A percentile compares a stretch with the other conserved stretches of the same genome.
Conservation (phyloP, 2,888 invertebrate genomes). For the Syritta pipiens region DNA sequence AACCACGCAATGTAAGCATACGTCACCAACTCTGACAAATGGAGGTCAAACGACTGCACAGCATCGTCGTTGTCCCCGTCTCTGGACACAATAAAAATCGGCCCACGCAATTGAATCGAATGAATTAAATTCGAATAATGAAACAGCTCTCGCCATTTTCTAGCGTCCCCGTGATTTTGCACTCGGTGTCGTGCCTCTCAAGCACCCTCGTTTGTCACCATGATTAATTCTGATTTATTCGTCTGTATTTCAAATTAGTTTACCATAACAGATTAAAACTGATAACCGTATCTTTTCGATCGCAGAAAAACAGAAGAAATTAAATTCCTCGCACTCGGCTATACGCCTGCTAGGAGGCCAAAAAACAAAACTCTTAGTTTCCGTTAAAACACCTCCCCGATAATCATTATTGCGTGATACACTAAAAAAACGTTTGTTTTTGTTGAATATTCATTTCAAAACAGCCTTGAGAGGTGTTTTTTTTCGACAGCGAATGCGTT, state of each 20-base stretch:
- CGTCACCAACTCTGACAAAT: not conserved
- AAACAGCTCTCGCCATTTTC: not conserved
- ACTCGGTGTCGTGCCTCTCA: not conserved
- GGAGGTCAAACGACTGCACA: constrained; percentile 2
- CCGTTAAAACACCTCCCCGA: not conserved
- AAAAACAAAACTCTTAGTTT: not conserved
- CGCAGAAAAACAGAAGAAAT: not conserved
- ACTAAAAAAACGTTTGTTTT: not conserved
- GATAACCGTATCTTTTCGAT: constrained; percentile 27
- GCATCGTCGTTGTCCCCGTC: too few species aligned
- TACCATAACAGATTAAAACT: not conserved
- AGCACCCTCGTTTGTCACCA: not conserved
- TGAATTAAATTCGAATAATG: not conserved
- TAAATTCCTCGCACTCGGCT: not conserved
- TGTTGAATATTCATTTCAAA: not conserved
- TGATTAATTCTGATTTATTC: constrained; percentile 7
- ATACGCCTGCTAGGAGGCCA: not conserved
- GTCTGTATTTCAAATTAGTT: not conserved
- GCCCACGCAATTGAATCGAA: not conserved
- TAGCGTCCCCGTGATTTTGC: constrained; percentile 6
- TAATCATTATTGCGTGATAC: not conserved
- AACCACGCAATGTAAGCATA: not conserved
- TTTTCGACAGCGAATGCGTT: not conserved
- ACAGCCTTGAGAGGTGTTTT: constrained; percentile 1
- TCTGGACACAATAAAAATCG: too few species aligned